Percentiles rank a stretch among this genome's conserved stretches.
phyloP scores from a whole-genome alignment of 2,888 invertebrate species.

The Hypena proboscidalis region DNA sequence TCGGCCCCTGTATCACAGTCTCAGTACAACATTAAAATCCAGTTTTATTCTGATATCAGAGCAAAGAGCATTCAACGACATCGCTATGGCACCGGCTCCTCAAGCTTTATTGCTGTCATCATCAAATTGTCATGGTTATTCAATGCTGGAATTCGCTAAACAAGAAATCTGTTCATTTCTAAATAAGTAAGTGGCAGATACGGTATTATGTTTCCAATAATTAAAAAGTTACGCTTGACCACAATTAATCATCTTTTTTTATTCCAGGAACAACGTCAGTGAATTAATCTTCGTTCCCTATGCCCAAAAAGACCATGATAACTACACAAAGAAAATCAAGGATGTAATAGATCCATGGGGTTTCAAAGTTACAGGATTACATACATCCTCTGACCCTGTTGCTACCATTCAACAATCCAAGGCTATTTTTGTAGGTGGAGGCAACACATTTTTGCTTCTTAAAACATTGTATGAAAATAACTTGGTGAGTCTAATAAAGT shows the following conservation, averaged over 20 bases:
- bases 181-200: constrained; percentile 76
- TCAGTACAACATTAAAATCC: neutral
- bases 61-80: constrained; percentile 10
- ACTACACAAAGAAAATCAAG: constrained; percentile 86
- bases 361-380: constrained; percentile 87
- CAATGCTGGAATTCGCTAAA: constrained; percentile 88
- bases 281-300: constrained; percentile 91
- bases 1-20: constrained; percentile 14
- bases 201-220: neutral
- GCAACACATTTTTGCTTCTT: constrained; percentile 91
- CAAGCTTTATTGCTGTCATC: constrained; percentile 88
- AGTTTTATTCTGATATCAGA: neutral
- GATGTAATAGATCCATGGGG: constrained; percentile 87
- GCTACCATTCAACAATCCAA: constrained; percentile 86
- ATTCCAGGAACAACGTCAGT: constrained; percentile 86
- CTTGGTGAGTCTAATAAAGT: constrained; percentile 86
- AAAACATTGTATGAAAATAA: constrained; percentile 89
- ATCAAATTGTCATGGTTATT: constrained; percentile 88
- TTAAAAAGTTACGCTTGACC: neutral
- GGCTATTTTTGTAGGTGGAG: constrained; percentile 92
- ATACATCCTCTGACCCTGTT: constrained; percentile 83
- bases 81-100: constrained; percentile 51
- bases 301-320: constrained; percentile 88
- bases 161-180: constrained; percentile 87
- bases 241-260: neutral